A percentile compares a stretch with the other conserved stretches of the same genome.
phyloP scores from a whole-genome alignment of 2,113 vertebrate genomes.

The Upupa epops region DNA sequence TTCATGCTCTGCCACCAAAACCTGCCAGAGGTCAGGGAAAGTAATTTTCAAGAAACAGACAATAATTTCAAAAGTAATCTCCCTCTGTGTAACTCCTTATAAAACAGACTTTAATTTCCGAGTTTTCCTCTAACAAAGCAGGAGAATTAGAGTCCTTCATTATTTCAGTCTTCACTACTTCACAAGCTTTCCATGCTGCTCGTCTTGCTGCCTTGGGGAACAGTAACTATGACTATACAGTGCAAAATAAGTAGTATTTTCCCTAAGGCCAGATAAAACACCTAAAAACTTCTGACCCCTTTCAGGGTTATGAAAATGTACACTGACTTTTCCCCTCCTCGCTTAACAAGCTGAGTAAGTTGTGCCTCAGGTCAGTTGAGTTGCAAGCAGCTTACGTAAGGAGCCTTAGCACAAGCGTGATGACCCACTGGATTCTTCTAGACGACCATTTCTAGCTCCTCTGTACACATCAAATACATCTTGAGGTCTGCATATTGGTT shows the following conservation, averaged over 20 bases:
- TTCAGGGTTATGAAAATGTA: slow-evolving; percentile 44
- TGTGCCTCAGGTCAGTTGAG: not conserved
- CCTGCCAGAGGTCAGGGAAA: not conserved
- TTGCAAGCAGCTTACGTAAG: not conserved
- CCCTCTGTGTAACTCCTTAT: not conserved
- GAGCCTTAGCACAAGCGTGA: not conserved
- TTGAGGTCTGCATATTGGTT: not conserved
- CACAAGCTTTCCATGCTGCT: slow-evolving; percentile 21
- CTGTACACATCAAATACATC: not conserved
- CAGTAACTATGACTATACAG: not conserved
- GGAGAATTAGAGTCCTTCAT: not conserved
- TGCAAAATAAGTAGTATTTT: not conserved
- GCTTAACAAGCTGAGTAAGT: not conserved
- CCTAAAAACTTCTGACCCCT: not conserved
- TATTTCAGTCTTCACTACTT: slow-evolving; percentile 13
- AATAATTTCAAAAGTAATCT: not conserved
- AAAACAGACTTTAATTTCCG: slow-evolving; percentile 2
- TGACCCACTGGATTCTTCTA: not conserved
- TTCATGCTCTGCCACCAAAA: not conserved
- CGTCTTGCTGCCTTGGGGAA: not conserved
- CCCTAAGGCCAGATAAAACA: not conserved
- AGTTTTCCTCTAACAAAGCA: not conserved
- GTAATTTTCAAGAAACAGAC: slow-evolving; percentile 1
- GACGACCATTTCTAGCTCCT: not conserved
- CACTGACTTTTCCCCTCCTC: not conserved